Conservation (phyloP, 2,888 invertebrate genomes). For the Galerucella nymphaeae region DNA sequence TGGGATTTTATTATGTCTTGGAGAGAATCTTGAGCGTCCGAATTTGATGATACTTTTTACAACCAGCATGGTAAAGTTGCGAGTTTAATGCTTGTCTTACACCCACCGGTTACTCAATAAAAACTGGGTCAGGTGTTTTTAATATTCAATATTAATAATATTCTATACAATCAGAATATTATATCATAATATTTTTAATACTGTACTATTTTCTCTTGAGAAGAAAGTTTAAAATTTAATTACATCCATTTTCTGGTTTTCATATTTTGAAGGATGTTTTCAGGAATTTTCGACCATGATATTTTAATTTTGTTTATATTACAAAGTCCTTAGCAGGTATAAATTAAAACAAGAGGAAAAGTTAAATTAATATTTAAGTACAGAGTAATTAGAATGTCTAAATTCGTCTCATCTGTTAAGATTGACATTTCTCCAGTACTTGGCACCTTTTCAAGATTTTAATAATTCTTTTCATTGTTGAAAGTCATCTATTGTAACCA, state of each 20-base stretch:
- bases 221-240: background rate
- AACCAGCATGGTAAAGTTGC: background rate
- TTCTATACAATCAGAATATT: too few species aligned
- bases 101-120: background rate
- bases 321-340: background rate
- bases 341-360: background rate
- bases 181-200: too few species aligned
- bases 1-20: background rate
- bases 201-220: background rate
- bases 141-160: too few species aligned
- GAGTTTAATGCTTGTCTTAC: background rate
- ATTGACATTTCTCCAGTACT: too few species aligned
- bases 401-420: too few species aligned
- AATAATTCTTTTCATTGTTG: too few species aligned
- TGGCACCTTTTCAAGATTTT: too few species aligned
- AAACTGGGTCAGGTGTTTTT: background rate
- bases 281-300: background rate
- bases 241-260: background rate
- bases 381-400: background rate
- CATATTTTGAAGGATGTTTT: too few species aligned
- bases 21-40: background rate
- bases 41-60: background rate
- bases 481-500: too few species aligned
- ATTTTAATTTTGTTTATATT: background rate
- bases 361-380: background rate